These are phyloP conservation scores for Melipona beecheii DNA, from an alignment of 2,888 invertebrate species.

Conservation along the genomic window DNA sequence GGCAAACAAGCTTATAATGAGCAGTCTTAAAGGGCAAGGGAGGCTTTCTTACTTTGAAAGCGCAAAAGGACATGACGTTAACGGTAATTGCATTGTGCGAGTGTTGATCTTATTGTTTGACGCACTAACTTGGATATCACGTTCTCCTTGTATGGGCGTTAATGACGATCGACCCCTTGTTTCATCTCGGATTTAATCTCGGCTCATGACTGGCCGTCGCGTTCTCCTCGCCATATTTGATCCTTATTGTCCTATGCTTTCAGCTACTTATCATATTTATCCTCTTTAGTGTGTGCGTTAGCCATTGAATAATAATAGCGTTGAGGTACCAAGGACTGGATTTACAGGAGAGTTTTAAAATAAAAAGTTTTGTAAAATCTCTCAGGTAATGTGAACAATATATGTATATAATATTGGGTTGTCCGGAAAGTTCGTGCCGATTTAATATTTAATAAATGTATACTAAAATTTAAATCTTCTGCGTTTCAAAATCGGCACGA, in stretches of 20 bases:
- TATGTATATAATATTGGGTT: no score
- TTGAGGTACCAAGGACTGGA: no score
- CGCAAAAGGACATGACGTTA: constrained; percentile 48
- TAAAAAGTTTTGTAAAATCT: no score
- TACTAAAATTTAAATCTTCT: no score
- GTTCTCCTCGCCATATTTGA: constrained; percentile 38
- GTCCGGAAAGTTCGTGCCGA: no score
- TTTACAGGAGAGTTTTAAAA: no score
- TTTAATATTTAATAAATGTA: no score
- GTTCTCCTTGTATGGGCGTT: constrained; percentile 43
- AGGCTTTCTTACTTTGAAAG: constrained; percentile 25
- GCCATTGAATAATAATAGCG: not conserved
- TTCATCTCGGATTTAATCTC: constrained; percentile 13
- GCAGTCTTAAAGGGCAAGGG: not conserved
- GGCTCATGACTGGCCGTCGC: constrained; percentile 1
- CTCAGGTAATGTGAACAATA: no score
- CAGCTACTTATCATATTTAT: constrained; percentile 6
- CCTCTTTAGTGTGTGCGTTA: not conserved
- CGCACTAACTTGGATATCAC: constrained; percentile 36
- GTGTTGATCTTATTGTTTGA: constrained; percentile 45
- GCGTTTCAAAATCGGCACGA: no score
- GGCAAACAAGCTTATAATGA: constrained; percentile 47
- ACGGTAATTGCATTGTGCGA: constrained; percentile 57
- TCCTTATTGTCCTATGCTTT: constrained; percentile 18
- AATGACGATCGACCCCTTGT: constrained; percentile 42